phyloP scores from a whole-genome alignment of 2,797 vertebrate species.

The Rhynchonycteris naso region DNA sequence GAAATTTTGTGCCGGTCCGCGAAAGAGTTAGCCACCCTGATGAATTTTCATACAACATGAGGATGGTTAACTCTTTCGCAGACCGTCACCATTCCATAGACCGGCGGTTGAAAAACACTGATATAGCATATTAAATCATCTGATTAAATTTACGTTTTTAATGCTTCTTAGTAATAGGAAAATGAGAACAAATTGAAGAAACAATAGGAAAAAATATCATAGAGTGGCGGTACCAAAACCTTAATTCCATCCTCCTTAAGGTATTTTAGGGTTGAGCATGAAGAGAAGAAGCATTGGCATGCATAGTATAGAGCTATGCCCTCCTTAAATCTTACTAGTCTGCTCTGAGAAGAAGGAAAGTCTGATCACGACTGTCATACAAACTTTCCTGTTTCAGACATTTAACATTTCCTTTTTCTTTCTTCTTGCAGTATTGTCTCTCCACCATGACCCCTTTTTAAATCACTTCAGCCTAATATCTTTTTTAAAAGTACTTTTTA shows the following conservation, averaged over 20 bases:
- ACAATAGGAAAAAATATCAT: not conserved
- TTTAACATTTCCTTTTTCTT: not conserved
- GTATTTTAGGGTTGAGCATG: not conserved
- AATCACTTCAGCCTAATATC: not conserved
- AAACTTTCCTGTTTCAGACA: not conserved
- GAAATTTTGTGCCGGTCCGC: no score
- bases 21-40: no score
- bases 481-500: no score
- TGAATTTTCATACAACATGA: no score
- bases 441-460: not conserved
- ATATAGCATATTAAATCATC: not conserved
- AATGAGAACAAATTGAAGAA: not conserved
- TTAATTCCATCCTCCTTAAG: not conserved
- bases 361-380: not conserved
- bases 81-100: no score
- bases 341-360: not conserved
- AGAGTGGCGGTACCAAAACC: not conserved
- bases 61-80: no score
- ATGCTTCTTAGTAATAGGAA: not conserved
- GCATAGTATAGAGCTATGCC: fast-evolving
- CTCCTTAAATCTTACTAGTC: not conserved
- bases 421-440: not conserved
- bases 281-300: not conserved
- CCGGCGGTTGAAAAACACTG: not conserved
- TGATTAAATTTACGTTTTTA: not conserved